phyloP scores from a whole-genome alignment of 2,888 invertebrate genomes.

The Piscicola geometra region DNA sequence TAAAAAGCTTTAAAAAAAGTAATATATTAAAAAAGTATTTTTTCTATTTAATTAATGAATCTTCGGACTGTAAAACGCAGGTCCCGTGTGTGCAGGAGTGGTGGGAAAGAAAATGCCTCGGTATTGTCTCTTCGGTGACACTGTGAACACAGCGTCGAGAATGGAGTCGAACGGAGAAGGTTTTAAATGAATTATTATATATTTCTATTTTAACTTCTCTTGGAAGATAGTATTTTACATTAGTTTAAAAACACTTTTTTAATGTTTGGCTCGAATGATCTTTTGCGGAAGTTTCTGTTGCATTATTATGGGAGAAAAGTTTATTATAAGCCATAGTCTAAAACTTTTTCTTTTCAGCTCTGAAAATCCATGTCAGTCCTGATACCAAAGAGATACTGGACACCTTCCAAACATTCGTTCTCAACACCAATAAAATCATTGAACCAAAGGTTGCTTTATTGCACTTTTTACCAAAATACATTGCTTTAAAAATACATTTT shows the following conservation, averaged over 20 bases:
- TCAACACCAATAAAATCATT: constrained; percentile 78
- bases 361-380: constrained; percentile 39
- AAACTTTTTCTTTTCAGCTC: constrained; percentile 37
- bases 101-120: constrained; percentile 41
- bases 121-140: constrained; percentile 42
- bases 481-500: too few relatives aligned
- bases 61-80: background rate
- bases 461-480: too few relatives aligned
- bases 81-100: constrained; percentile 40
- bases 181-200: too few relatives aligned
- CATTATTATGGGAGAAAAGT: too few relatives aligned
- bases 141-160: constrained; percentile 40
- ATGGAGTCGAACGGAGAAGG: constrained; percentile 41
- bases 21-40: background rate
- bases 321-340: too few relatives aligned
- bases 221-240: background rate
- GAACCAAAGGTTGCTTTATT: constrained; percentile 92
- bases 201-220: background rate
- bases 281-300: too few relatives aligned
- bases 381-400: constrained; percentile 76
- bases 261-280: background rate
- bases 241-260: background rate
- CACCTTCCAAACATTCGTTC: constrained; percentile 74
- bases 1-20: background rate
- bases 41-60: background rate